Base-by-base conservation (phyloP, 2,113 vertebrate genomes). In the Ochotona princeps region DNA sequence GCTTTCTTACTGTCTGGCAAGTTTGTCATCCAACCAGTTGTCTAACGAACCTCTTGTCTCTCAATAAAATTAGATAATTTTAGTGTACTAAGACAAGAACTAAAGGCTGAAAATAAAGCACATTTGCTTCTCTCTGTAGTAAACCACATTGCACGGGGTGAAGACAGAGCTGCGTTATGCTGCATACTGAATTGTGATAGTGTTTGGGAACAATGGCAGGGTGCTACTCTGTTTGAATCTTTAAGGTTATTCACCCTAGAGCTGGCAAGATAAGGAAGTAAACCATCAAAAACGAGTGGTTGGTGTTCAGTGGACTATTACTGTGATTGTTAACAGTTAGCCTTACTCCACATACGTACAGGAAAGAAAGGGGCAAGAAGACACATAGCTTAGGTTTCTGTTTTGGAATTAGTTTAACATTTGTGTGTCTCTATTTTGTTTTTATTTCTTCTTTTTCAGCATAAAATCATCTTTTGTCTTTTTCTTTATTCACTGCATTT, bases 1-100 rank as follows among this genome's bases (percentile, higher is more conserved):
- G 75, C 9, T 61, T 72, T 88, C 76, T 88, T 44, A 81, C 35
- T 95, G 15, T 54, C 65, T 90, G 49, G 20, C 11, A 88, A 87
- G 47, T 47, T 83, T 61, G 8, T 72, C 57, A 76, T 32, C 84
- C 63, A 69, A 3, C 17, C 66, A 8, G 69, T 35, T 3, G 15
- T 38, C 10, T 67, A 76, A 69, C 5, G 66, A 89, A 44, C 13
- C 49, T 5, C 17, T 72, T 47, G 15, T 84, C 51, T 94, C 30
- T 93, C 88, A 65, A 51, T 61, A 90, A 93, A 80, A 44, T 78
- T 85, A 18, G 15, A 7, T 89, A 28, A 32, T 76, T 84, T 93
- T 49, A 78, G 47, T 61, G 60, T 5, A 92, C 28, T 72, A 89
- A 44, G 60, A 25, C 78, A 87, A 30, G 25, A 76, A 88, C 87